Evolutionary conservation across 1,140 invertebrate genomes (phyloP), one percentile per base, ranked within the genome.

Genomic region (Thalassaphorura encarpata): DNA sequence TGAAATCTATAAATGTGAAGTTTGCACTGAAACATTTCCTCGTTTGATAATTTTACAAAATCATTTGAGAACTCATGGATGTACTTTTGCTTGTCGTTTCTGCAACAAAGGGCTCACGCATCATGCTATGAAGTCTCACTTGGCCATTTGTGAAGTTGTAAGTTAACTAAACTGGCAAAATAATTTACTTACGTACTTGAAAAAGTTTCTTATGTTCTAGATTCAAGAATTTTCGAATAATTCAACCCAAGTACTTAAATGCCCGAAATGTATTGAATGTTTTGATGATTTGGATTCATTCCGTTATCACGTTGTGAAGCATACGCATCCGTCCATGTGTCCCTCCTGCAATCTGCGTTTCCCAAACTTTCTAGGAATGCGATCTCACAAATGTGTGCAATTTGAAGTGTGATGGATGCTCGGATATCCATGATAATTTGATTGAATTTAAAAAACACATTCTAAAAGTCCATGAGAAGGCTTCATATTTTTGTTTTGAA

Each of bases 241-340:
- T n/a, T 13, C 29, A 2, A 11, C 15, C 16, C 18, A 29, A 13
- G 19, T 21, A 11, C 31, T 60, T 2, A 52, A 29, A 29, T 61
- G 60, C 28, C 60, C 51, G 23, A 51, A 3, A 11, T 61, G 60
- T 40, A 13, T 2, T 33, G 8, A 16, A 40, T 2, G 1, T 18
- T 60, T 62, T 31, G 27, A 40, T n/a, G 55, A 64, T 46, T 26
- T 67, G 3, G 27, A 58, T 28, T n/a, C 2, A 15, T 68, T 67
- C 41, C 58, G 68, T 23, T 63, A 69, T 11, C 74, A 76, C 58
- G 64, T 71, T 43, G 61, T 66, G 31, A 57, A 61, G 2, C 74
- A 76, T 56, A 71, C 72, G 15, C 72, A 73, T 52, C 69, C 69
- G 1, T 67, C 68, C 58, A 58, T 46, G 26, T 58, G 54, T 19